These are phyloP conservation scores for Disparrhopalites patrizii DNA, from an alignment of 2,888 invertebrate species.

Conservation along the genomic window DNA sequence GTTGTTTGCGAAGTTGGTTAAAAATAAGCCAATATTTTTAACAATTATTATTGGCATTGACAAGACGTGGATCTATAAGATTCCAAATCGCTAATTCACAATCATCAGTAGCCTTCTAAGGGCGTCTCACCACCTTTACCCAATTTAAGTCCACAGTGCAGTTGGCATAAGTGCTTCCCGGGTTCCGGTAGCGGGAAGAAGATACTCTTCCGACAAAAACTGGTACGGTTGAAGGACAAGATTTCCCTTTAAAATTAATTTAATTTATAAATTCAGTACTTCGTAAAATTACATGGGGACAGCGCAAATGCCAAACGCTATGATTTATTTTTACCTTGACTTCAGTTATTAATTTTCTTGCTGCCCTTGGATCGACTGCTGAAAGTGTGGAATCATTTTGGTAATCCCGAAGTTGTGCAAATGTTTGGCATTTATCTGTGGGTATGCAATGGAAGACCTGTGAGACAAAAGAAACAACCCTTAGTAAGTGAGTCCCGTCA, in stretches of 20 bases:
- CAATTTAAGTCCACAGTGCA: constrained; percentile 82
- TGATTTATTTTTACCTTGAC: constrained; percentile 64
- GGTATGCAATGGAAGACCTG: constrained; percentile 87
- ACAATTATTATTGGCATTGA: no score
- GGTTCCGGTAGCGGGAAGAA: constrained; percentile 75
- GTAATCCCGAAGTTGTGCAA: constrained; percentile 70
- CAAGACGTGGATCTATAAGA: no score
- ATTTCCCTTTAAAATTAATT: constrained; percentile 70
- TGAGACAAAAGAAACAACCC: constrained; percentile 11
- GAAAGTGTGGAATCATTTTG: constrained; percentile 69
- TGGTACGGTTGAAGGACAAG: constrained; percentile 83
- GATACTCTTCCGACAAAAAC: constrained; percentile 79
- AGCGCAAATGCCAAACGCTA: no score
- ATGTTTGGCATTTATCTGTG: constrained; percentile 73
- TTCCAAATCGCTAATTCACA: no score
- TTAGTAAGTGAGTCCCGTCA: no score
- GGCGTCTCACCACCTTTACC: no score
- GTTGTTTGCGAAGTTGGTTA: no score
- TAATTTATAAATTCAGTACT: no score
- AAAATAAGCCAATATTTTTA: no score
- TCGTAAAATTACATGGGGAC: no score
- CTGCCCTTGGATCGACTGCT: constrained; percentile 66
- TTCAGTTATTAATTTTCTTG: constrained; percentile 62
- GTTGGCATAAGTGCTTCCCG: constrained; percentile 92
- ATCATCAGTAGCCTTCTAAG: no score